Conservation (phyloP, 2,888 invertebrate genomes). For the Drosophila helvetica region DNA sequence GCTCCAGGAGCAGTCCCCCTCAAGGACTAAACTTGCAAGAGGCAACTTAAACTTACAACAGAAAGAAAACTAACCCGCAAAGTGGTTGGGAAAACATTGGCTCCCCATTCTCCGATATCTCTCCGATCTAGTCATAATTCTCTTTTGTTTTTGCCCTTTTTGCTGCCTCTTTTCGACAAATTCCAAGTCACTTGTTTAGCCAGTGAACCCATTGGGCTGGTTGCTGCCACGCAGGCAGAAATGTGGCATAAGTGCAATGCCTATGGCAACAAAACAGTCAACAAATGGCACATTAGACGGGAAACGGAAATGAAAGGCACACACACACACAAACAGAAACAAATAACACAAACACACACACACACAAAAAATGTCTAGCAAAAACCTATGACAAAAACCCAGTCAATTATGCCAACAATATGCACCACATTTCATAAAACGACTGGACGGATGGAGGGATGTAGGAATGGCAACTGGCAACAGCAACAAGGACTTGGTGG, state of each 20-base stretch:
- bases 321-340: slow-evolving; percentile 5
- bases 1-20: slow-evolving; percentile 14
- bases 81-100: background rate
- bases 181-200: slow-evolving; percentile 46
- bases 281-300: slow-evolving; percentile 66
- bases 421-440: slow-evolving; percentile 69
- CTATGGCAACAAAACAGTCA: slow-evolving; percentile 59
- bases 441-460: slow-evolving; percentile 29
- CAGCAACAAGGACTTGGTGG: slow-evolving; percentile 18
- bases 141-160: slow-evolving; percentile 5
- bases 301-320: background rate
- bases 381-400: slow-evolving; percentile 57
- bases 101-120: background rate
- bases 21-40: background rate
- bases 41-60: background rate
- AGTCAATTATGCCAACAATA: slow-evolving; percentile 76
- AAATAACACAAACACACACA: background rate
- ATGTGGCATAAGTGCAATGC: slow-evolving; percentile 25
- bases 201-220: slow-evolving; percentile 54
- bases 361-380: slow-evolving; percentile 1
- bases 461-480: slow-evolving; percentile 17
- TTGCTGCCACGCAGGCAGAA: background rate
- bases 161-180: slow-evolving; percentile 22
- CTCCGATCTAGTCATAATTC: slow-evolving; percentile 15
- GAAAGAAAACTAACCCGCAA: background rate